Evolutionary conservation across 35 echinoderm and acorn worm genomes (phyloP), one percentile per base, ranked within the genome.

Genomic region (Ophiothrix spiculata): DNA sequence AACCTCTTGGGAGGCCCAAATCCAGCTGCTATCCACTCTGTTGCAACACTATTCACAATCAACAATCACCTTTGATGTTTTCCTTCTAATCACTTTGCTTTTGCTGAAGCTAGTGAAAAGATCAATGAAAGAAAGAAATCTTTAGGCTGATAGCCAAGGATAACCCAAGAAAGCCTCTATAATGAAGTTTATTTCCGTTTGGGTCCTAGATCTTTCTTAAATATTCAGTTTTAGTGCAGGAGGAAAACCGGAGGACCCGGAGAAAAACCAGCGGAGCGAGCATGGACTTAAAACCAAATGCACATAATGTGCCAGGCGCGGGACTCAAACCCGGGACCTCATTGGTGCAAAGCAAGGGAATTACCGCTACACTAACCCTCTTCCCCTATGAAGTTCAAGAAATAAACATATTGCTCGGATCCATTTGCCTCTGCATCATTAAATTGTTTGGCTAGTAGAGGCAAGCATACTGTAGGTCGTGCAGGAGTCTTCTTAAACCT

Each of bases 1-100:
- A 81, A 81, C 32, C 75, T 89, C 87, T 89, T 89, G 0, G 87
- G 87, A 31, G 87, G 79, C 21, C 80, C 87, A 40, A 89, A 74
- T 25, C 87, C 80, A 80, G 80, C 79, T 39, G 87, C 87, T 37
- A 89, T 89, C 79, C 79, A 89, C 56, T 89, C 80, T 77, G 87
- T 89, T 39, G 42, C 54, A 81, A 81, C 37, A 28, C 10, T 40
- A 38, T 37, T 63, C 81, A 36, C 29, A 12, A 73, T 77, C 88
- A 39, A 84, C 80, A 76, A 90, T 74, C 2, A 85, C 83, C 33
- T 76, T 85, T 33, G 54, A 56, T 19, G 33, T 64, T 35, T 85
- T 85, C 33, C 60, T 85, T 46, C 64, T 85, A 16, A 85, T 84
- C 11, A 90, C 35, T 77, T 84, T 84, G n/a, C 75, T 77, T 36